phyloP scores from a whole-genome alignment of 1,140 invertebrate species.

The Hetaerina americana region DNA sequence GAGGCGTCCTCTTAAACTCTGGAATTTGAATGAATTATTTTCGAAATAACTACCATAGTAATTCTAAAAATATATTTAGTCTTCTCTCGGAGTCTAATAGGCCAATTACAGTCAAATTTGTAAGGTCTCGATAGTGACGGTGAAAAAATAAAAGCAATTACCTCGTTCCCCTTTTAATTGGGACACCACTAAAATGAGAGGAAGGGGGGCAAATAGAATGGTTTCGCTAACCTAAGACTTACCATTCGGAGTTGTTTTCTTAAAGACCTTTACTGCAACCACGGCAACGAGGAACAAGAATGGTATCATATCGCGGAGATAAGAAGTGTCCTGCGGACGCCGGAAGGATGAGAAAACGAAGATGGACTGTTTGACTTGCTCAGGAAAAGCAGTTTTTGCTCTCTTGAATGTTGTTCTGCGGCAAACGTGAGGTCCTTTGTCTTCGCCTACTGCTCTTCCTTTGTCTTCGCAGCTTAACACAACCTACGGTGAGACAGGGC shows the following conservation, averaged over 20 bases:
- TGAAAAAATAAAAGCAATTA: too few species aligned
- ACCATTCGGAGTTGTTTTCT: constrained; percentile 84
- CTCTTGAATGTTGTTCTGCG: neutral
- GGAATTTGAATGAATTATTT: too few species aligned
- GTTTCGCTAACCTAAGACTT: constrained; percentile 22
- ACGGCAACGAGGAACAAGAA: constrained; percentile 44
- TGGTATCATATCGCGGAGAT: constrained; percentile 45
- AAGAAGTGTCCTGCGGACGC: neutral
- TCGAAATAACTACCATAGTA: too few species aligned
- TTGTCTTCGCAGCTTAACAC: neutral
- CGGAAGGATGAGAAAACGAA: neutral
- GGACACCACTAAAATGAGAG: too few species aligned
- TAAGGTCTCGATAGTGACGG: too few species aligned
- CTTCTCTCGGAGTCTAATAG: too few species aligned
- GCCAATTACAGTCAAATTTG: too few species aligned
- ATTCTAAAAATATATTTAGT: too few species aligned
- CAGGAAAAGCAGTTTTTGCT: neutral
- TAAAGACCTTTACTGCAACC: constrained; percentile 80
- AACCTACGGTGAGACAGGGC: neutral
- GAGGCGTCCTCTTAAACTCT: too few species aligned
- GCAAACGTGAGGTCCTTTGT: neutral
- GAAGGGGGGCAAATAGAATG: too few species aligned
- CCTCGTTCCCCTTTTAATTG: too few species aligned
- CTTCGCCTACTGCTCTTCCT: neutral
- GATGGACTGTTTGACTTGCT: neutral